Base-by-base conservation (phyloP, 2,888 invertebrate species). In the Drosophila atripex region DNA sequence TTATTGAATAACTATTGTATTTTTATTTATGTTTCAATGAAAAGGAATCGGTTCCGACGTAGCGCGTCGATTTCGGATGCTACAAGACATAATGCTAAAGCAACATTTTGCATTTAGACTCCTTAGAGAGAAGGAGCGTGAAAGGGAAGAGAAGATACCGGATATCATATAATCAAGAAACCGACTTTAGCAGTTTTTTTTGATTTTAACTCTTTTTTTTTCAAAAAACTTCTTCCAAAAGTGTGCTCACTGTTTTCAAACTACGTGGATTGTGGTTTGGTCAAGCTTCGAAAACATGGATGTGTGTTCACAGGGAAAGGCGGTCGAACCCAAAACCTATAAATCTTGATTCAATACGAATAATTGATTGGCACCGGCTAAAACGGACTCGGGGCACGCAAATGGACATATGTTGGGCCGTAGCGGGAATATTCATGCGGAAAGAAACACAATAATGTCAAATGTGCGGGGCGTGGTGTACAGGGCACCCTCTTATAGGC, bases 321-420 rank as follows among this genome's bases (percentile, higher is more conserved):
- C n/a, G 35, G 35, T 35, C 39, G 16, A 18, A 41, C 14, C 16
- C 16, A 41, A 41, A 80, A 83, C 84, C 85, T 85, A 91, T 91
- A 91, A 91, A 90, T 91, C 91, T 91, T 91, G 88, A 89, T 91
- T 88, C 88, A 88, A 88, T 75, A 65, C 90, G 89, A 88, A 90
- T 90, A 91, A 91, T 91, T 91, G 91, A 91, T 91, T 90, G 88
- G 79, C 80, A 84, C 39, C 16, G 74, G 39, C 61, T 60, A 71
- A 64, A 21, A 30, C 59, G 68, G 71, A 38, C 55, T 60, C 71
- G 58, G 76, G 77, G 73, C 80, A 79, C 83, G 84, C 80, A 79
- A 75, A 69, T 75, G 77, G 83, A 75, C 83, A 79, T 70, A 77
- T 80, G 84, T 71, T 70, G 59, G 75, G 59, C 63, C 39, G 69